A percentile compares a stretch with the other conserved stretches of the same genome.
Evolutionary conservation across 2,113 vertebrate species (phyloP).

Genomic region (Platysteira castanea): DNA sequence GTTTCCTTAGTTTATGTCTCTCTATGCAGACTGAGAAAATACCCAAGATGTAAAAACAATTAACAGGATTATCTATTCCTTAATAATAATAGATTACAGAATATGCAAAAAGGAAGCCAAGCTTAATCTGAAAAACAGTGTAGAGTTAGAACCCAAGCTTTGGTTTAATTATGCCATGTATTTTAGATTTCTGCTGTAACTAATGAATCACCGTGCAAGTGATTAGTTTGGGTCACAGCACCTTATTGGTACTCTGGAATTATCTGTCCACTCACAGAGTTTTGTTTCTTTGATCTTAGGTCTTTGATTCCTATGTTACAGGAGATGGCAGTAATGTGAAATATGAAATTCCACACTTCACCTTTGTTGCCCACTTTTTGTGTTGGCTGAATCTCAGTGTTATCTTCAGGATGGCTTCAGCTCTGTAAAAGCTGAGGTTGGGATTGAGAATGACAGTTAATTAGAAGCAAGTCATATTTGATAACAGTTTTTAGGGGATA

Average conservation of each 20-base stretch:
- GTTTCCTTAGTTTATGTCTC: not conserved
- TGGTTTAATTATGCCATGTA: not conserved
- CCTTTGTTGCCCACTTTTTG: constrained; percentile 5
- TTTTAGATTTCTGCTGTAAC: not conserved
- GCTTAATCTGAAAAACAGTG: not conserved
- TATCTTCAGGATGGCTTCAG: not conserved
- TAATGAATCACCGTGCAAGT: not conserved
- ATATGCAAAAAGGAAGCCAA: not conserved
- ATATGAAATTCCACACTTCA: not conserved
- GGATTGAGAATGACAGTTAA: not conserved
- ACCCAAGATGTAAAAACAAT: not conserved
- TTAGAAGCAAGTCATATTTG: constrained; percentile 47
- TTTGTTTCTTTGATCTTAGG: not conserved
- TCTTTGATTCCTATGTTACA: not conserved
- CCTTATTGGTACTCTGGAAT: not conserved
- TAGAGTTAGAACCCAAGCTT: not conserved
- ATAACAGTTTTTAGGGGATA: not conserved
- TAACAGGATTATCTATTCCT: not conserved
- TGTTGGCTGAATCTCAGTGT: not conserved
- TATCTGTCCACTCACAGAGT: not conserved
- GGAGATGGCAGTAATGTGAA: not conserved
- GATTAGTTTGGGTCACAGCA: not conserved
- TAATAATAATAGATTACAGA: not conserved
- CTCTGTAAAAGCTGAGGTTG: not conserved
- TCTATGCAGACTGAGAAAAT: not conserved